Percentiles rank a stretch among this genome's conserved stretches.
phyloP scores from a whole-genome alignment of 1,140 invertebrate genomes.

The Nasonia vitripennis region DNA sequence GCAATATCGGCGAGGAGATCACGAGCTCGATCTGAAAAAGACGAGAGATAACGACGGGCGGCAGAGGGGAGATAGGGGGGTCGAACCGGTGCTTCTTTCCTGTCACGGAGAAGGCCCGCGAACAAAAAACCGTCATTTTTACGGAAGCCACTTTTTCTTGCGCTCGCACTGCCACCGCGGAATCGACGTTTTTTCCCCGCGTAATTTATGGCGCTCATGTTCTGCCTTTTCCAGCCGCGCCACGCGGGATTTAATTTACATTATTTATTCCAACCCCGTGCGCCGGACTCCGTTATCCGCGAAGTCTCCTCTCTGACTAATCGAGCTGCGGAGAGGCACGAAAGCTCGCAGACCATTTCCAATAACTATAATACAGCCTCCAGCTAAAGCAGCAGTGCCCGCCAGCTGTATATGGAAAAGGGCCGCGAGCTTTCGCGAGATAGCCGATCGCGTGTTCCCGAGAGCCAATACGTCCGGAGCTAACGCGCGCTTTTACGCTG shows the following conservation, averaged over 20 bases:
- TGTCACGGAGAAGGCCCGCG: background rate
- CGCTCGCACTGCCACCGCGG: background rate
- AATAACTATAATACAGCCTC: too few species aligned
- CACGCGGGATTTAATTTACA: background rate
- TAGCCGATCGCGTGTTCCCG: background rate
- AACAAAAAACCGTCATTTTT: background rate
- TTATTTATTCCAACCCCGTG: background rate
- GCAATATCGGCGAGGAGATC: constrained; percentile 31
- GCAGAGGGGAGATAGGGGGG: too few species aligned
- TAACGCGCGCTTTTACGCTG: background rate
- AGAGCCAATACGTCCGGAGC: background rate
- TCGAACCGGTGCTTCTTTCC: background rate
- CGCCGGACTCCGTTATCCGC: background rate
- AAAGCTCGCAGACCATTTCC: too few species aligned
- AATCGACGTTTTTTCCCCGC: background rate
- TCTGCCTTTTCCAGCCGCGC: background rate
- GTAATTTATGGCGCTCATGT: background rate
- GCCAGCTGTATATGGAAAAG: constrained; percentile 18
- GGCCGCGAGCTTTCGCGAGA: background rate
- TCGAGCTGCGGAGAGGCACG: too few species aligned
- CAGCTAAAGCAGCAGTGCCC: too few species aligned
- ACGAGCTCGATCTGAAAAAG: background rate
- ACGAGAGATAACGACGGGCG: background rate
- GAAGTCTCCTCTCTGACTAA: too few species aligned
- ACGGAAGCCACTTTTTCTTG: background rate